phyloP scores from a whole-genome alignment of 2,888 invertebrate species.

The Sesia apiformis region DNA sequence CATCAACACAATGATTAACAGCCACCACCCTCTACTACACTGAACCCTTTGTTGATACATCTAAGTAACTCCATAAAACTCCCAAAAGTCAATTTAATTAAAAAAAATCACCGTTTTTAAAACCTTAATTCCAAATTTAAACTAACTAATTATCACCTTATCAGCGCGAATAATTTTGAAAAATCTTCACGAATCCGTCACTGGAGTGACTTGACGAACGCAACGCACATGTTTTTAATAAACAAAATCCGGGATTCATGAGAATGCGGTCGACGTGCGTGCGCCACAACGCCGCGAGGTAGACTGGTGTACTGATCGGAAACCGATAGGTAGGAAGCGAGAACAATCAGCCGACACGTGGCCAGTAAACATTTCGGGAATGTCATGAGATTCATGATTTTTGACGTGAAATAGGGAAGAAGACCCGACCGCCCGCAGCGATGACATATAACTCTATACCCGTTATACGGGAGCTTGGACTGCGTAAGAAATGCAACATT shows the following conservation, averaged over 20 bases:
- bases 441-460: neutral
- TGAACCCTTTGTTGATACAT: slow-evolving; percentile 4
- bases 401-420: no score
- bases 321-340: slow-evolving; percentile 34
- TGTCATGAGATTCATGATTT: neutral
- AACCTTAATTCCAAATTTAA: neutral
- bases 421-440: neutral
- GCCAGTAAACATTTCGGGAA: neutral
- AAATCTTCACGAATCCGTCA: neutral
- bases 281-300: slow-evolving; percentile 35
- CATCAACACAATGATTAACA: slow-evolving; percentile 23
- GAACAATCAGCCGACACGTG: slow-evolving; percentile 22
- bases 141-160: no score
- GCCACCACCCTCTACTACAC: slow-evolving; percentile 5
- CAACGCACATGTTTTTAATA: slow-evolving; percentile 33
- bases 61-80: slow-evolving; percentile 4
- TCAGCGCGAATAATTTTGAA: neutral
- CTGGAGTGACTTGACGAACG: slow-evolving; percentile 4
- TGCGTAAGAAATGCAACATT: no score
- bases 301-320: slow-evolving; percentile 40
- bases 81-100: neutral
- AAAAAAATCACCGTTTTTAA: neutral
- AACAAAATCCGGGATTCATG: slow-evolving; percentile 33
- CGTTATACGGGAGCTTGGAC: no score
- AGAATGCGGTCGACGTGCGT: slow-evolving; percentile 37